Evolutionary conservation across 2,797 vertebrate genomes (phyloP), one percentile per base, ranked within the genome.

Genomic region (Pelobates cultripes): DNA sequence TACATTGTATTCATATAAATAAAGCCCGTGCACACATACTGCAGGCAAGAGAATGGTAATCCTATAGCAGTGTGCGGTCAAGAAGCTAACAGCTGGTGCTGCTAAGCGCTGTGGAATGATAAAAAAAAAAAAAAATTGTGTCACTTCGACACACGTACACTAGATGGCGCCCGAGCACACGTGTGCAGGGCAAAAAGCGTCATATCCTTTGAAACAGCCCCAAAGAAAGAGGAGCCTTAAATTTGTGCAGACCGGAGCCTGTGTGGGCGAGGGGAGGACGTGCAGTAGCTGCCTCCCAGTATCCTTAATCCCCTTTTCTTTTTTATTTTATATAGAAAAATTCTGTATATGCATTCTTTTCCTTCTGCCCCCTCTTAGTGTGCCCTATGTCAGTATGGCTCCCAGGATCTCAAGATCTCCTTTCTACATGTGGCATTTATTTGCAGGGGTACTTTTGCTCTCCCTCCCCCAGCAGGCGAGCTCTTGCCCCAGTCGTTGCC

Each of bases 401-500:
- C 67, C 71, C 84, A 81, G 78, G 74, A 41, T 80, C 77, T 88
- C 88, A 82, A 90, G 74, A 90, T 90, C 86, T 82, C 88, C 90
- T 89, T 84, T 81, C 81, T 88, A 80, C 70, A 72, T 86, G 73
- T 79, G 91, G 1, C 81, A 87, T 68, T 87, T 94, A 55, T 84
- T 81, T 91, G 85, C 79, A 87, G 43, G 80, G 87, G 77, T 86
- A 72, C 72, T 94, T 7, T 3, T 92, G 67, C 73, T 91, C 15
- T 80, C 82, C 0, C 77, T 84, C 76, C 92, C 92, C 41, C 91
- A 87, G 87, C 75, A 85, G 17, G 91, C 80, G 2, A 81, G 87
- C 0, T 87, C 90, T 66, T 98, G 97, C 85, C 97, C 97, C 68
- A 97, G 97, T 89, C 97, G 97, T 90, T 99, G 97, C 87, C 88